Evolutionary conservation across 2,797 vertebrate genomes (phyloP).

Genomic region (Siniperca scherzeri): DNA sequence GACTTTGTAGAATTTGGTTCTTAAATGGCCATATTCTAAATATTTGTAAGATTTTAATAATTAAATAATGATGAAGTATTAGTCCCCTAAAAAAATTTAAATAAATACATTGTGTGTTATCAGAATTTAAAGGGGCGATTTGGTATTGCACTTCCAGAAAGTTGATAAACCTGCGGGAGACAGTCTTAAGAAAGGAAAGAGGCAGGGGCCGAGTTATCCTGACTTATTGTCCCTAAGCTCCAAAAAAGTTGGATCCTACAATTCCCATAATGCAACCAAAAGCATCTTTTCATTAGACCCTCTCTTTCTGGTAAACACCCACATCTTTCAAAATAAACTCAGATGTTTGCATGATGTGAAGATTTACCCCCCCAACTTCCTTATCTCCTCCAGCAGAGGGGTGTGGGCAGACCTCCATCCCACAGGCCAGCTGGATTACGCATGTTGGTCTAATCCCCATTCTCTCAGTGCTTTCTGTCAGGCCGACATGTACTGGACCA

Average conservation of each 20-base stretch:
- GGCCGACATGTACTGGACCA: slow-evolving; percentile 53
- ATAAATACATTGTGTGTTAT: background rate
- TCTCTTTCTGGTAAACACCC: background rate
- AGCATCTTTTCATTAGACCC: background rate
- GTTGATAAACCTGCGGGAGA: too few species aligned
- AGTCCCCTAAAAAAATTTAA: background rate
- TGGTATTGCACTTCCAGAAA: background rate
- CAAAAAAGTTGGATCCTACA: background rate
- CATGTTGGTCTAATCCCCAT: slow-evolving; percentile 78
- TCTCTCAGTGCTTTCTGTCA: slow-evolving; percentile 49
- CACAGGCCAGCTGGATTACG: slow-evolving; percentile 78
- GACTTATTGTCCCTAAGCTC: background rate
- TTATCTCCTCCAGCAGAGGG: slow-evolving; percentile 83
- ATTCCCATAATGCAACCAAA: slow-evolving; percentile 1
- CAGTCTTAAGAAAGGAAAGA: background rate
- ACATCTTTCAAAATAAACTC: slow-evolving; percentile 8
- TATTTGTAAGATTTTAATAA: background rate
- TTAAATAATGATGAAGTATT: background rate
- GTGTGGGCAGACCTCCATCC: slow-evolving; percentile 58
- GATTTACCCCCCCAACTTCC: slow-evolving; percentile 8
- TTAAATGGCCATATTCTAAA: background rate
- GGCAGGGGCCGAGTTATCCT: background rate
- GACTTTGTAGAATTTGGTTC: background rate
- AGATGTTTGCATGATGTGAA: slow-evolving; percentile 29
- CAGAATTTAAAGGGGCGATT: background rate